These are phyloP conservation scores for Poeciliopsis occidentalis DNA, from an alignment of 2,113 vertebrate genomes.

Conservation along the genomic window DNA sequence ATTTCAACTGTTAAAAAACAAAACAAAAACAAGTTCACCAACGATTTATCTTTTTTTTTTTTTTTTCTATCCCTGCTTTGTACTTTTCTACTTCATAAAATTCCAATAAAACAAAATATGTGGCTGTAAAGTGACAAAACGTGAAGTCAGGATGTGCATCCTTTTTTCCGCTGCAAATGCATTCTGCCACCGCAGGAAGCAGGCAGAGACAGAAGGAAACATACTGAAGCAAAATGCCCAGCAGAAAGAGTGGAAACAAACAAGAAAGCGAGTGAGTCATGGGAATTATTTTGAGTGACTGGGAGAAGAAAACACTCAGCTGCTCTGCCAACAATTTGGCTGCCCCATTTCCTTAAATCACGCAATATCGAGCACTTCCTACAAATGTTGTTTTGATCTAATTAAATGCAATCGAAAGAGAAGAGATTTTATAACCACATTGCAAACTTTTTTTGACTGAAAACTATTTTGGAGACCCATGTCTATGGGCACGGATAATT, in stretches of 20 bases:
- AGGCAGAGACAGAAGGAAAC: slow-evolving; percentile 3
- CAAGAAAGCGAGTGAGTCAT: slow-evolving; percentile 17
- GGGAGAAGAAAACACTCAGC: slow-evolving; percentile 14
- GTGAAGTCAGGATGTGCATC: no score
- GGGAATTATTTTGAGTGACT: slow-evolving; percentile 37
- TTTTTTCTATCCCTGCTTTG: no score
- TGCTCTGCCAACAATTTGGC: neutral
- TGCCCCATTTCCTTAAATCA: slow-evolving; percentile 19
- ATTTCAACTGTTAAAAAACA: no score
- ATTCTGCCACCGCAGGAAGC: slow-evolving; percentile 22
- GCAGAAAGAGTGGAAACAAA: slow-evolving; percentile 20
- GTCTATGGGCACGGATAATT: slow-evolving; percentile 5
- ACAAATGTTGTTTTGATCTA: neutral
- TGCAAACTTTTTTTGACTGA: neutral
- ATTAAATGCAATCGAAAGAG: neutral
- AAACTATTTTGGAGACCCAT: slow-evolving; percentile 12
- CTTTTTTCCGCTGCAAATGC: slow-evolving; percentile 3
- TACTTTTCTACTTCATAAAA: no score
- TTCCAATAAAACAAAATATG: no score
- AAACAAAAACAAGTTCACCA: no score
- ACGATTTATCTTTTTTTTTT: no score
- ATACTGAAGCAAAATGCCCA: slow-evolving; percentile 20
- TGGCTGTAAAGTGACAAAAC: no score
- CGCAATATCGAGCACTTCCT: neutral
- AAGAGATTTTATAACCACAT: neutral